phyloP scores from a whole-genome alignment of 2,888 invertebrate species.

The Oligia strigilis region DNA sequence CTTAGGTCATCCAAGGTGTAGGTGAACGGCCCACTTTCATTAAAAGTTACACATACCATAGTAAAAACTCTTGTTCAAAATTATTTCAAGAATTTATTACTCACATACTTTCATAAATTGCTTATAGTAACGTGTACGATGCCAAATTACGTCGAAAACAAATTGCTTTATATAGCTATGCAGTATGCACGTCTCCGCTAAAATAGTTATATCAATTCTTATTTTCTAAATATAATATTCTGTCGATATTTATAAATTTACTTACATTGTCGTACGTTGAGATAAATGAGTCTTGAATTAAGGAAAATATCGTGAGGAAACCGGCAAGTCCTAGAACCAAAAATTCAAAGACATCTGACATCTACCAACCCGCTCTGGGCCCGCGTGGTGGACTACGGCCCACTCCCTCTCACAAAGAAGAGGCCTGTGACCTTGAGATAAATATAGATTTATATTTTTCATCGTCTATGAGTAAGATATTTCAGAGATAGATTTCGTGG shows the following conservation, averaged over 20 bases:
- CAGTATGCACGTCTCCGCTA: too few species aligned
- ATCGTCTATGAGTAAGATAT: not conserved
- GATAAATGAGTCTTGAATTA: too few species aligned
- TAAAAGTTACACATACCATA: not conserved
- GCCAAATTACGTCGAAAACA: constrained; percentile 7
- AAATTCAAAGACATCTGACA: too few species aligned
- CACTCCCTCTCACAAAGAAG: too few species aligned
- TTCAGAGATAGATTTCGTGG: not conserved
- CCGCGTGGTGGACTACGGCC: too few species aligned
- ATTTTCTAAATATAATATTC: constrained; percentile 6
- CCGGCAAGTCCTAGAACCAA: too few species aligned
- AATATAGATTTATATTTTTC: constrained; percentile 18
- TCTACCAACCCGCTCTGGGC: too few species aligned
- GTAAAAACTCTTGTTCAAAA: not conserved
- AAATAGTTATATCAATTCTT: constrained; percentile 10
- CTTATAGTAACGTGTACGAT: not conserved
- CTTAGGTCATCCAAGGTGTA: not conserved
- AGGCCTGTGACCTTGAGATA: not conserved
- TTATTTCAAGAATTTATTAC: not conserved
- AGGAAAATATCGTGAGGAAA: too few species aligned
- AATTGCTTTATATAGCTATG: not conserved
- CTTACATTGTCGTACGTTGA: not conserved
- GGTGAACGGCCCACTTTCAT: not conserved
- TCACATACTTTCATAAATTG: constrained; percentile 3
- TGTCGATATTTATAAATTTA: constrained; percentile 5